These are phyloP conservation scores for Pedicia rivosa DNA, from an alignment of 2,888 invertebrate genomes.

Conservation along the genomic window DNA sequence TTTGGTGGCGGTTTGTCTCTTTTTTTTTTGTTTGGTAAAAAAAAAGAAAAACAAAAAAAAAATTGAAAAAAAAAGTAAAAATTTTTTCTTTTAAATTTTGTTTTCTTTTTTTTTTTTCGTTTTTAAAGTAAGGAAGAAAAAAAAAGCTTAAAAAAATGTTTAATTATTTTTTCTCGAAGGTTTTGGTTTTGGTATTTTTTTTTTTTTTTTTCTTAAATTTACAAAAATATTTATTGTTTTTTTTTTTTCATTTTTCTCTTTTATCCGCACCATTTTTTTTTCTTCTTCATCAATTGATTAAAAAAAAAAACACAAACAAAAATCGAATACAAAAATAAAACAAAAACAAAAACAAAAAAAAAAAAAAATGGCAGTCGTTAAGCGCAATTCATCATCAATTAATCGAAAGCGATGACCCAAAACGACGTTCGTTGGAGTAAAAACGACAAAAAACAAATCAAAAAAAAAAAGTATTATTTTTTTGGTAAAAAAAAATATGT, in stretches of 20 bases:
- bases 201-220: neutral
- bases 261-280: no score
- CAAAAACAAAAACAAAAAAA: neutral
- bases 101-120: no score
- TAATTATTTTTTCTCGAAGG: neutral
- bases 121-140: neutral
- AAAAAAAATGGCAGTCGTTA: conserved; percentile 42
- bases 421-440: conserved; percentile 2
- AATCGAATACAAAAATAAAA: no score
- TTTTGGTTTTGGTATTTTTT: conserved; percentile 3
- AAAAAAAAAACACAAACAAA: no score
- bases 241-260: neutral
- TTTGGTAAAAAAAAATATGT: neutral
- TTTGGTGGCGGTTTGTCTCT: no score
- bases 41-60: no score
- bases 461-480: neutral
- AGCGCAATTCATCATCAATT: conserved; percentile 73
- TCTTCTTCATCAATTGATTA: no score
- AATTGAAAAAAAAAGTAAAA: no score
- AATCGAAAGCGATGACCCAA: conserved; percentile 34
- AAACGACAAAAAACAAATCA: neutral
- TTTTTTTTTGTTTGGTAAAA: no score
- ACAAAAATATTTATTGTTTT: neutral
- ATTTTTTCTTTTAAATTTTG: no score
- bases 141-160: neutral